phyloP scores from a whole-genome alignment of 2,113 vertebrate genomes.

The Neomonachus schauinslandi region DNA sequence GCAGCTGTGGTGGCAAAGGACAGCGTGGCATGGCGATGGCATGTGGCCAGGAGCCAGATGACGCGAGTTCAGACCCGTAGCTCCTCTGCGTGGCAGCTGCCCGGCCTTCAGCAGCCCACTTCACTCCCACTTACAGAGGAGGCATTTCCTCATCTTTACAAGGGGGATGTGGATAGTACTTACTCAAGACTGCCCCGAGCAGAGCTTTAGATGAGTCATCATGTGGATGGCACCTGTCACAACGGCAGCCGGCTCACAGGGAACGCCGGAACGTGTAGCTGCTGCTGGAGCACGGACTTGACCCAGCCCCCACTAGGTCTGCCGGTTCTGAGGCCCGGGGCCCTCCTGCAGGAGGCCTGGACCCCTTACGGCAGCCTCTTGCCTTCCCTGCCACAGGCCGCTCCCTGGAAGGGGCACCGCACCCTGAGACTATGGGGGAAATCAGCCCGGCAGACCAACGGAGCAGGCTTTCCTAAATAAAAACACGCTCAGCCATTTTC shows the following conservation, averaged over 20 bases:
- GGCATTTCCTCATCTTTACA: background rate
- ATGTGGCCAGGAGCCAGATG: background rate
- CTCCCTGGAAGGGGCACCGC: background rate
- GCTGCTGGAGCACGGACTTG: background rate
- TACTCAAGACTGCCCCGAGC: background rate
- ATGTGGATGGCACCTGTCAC: background rate
- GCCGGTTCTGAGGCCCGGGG: background rate
- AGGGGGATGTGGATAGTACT: background rate
- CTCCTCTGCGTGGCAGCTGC: background rate
- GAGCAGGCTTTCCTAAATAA: background rate
- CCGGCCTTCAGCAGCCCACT: background rate
- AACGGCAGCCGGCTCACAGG: background rate
- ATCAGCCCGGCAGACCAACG: background rate
- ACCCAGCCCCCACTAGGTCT: background rate
- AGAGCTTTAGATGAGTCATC: background rate
- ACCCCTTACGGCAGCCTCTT: background rate
- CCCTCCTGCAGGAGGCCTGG: background rate
- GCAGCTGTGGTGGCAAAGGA: background rate
- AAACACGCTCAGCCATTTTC: background rate
- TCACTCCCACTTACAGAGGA: background rate
- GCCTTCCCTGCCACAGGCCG: no score
- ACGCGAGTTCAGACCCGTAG: background rate
- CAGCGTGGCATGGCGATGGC: background rate
- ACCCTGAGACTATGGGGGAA: background rate
- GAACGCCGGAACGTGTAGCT: no score